Percentiles rank a stretch among this genome's conserved stretches.
Conservation (phyloP, 92 coral and sea anemone genomes). For the Parazoanthus swiftii region DNA sequence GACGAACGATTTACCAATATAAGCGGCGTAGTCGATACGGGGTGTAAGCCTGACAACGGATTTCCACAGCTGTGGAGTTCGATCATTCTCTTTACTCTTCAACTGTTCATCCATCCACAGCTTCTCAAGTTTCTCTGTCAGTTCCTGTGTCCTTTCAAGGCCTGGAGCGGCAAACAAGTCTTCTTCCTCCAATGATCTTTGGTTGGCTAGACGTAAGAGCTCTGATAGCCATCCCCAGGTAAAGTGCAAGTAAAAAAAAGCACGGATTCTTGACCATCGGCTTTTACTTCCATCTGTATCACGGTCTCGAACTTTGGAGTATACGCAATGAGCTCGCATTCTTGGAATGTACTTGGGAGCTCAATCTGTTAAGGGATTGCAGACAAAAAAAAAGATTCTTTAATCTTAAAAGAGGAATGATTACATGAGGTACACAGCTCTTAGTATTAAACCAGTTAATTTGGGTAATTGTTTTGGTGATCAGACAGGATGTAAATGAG, state of each 20-base stretch:
- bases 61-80: conserved; percentile 4
- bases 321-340: neutral
- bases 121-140: conserved; percentile 16
- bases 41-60: neutral
- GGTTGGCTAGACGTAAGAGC: neutral
- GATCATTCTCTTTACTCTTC: neutral
- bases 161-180: conserved; percentile 5
- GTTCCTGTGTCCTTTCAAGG: neutral
- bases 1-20: neutral
- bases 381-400: too few relatives aligned
- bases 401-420: too few relatives aligned
- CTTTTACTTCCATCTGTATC: neutral
- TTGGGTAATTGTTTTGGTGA: too few relatives aligned
- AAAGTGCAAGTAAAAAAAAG: neutral
- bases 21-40: neutral
- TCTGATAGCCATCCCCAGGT: conserved; percentile 21
- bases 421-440: too few relatives aligned
- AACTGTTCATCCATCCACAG: neutral
- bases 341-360: neutral
- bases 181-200: conserved; percentile 9
- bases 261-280: neutral
- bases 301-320: neutral
- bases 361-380: neutral
- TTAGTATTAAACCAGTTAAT: too few relatives aligned
- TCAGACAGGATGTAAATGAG: too few relatives aligned